A percentile compares a stretch with the other conserved stretches of the same genome.
Conservation (phyloP, 2,113 vertebrate genomes). For the Delphinapterus leucas region DNA sequence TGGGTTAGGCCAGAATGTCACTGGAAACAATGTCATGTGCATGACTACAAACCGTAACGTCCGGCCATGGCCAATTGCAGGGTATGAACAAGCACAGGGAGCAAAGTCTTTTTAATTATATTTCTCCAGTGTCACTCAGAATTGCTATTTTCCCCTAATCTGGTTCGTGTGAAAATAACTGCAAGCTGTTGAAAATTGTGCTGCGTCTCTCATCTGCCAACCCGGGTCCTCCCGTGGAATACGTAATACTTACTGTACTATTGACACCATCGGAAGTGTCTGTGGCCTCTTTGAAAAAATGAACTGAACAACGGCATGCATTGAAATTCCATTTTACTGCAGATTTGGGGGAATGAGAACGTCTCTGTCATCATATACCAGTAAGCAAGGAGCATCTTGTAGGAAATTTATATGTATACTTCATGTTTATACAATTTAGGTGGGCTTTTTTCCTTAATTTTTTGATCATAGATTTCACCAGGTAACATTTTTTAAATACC, state of each 20-base stretch:
- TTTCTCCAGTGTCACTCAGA: not conserved
- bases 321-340: not conserved
- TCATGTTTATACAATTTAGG: not conserved
- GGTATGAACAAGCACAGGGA: not conserved
- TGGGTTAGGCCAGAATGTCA: conserved; percentile 56
- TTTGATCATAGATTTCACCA: not conserved
- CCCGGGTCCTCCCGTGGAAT: not conserved
- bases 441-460: not conserved
- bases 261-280: not conserved
- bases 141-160: not conserved
- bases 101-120: not conserved
- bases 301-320: not conserved
- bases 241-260: not conserved
- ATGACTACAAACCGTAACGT: not conserved
- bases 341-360: not conserved
- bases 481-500: not conserved
- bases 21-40: not conserved
- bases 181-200: not conserved
- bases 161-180: not conserved
- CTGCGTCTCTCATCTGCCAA: not conserved
- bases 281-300: not conserved
- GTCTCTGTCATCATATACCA: not conserved
- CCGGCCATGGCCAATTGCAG: not conserved
- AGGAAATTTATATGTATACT: not conserved
- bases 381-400: not conserved